phyloP scores from a whole-genome alignment of 2,797 vertebrate genomes.

The Pitangus sulphuratus region DNA sequence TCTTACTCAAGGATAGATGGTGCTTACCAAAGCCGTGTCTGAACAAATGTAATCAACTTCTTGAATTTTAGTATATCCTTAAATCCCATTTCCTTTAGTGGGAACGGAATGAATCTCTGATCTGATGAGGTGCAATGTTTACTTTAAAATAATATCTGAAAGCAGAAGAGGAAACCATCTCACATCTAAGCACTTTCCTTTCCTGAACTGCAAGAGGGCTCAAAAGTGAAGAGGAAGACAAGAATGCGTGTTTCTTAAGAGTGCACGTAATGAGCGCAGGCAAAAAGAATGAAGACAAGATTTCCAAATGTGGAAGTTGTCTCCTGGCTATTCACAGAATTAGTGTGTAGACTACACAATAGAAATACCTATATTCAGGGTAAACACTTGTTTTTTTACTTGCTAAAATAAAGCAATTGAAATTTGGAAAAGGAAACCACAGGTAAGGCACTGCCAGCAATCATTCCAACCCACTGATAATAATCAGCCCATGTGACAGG shows the following conservation, averaged over 20 bases:
- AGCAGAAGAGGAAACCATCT: neutral
- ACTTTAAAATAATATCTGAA: slow-evolving; percentile 1
- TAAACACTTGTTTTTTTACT: neutral
- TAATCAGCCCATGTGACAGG: neutral
- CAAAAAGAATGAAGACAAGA: neutral
- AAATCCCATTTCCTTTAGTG: slow-evolving; percentile 9
- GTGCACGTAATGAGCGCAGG: neutral
- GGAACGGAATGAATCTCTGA: neutral
- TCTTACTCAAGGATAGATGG: neutral
- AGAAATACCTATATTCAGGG: neutral
- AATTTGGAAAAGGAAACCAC: neutral
- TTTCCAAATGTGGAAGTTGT: neutral
- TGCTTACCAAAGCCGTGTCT: neutral
- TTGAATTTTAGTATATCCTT: slow-evolving; percentile 3
- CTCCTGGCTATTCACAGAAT: neutral
- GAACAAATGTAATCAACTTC: slow-evolving; percentile 9
- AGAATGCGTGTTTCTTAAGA: neutral
- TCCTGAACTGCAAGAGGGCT: neutral
- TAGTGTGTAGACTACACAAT: neutral
- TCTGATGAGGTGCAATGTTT: neutral
- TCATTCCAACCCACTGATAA: neutral
- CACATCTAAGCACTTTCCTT: neutral
- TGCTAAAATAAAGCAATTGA: neutral
- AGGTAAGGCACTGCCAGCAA: neutral
- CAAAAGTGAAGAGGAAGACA: neutral